phyloP scores from a whole-genome alignment of 2,113 vertebrate species.

The Heterotilapia buettikoferi region DNA sequence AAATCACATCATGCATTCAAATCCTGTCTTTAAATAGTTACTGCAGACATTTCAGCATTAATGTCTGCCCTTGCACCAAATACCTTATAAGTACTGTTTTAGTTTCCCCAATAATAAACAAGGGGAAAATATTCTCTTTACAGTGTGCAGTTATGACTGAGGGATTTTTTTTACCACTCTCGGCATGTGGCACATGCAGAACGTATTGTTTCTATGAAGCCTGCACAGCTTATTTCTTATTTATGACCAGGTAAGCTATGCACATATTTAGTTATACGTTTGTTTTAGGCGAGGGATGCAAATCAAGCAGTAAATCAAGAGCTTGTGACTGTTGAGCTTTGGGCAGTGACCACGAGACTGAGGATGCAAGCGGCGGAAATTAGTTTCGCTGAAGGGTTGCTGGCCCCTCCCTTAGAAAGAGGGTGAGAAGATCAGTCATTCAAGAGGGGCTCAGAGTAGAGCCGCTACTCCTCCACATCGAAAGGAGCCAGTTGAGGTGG shows the following conservation, averaged over 20 bases:
- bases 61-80: not conserved
- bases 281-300: not conserved
- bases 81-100: not conserved
- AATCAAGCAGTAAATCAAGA: not conserved
- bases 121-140: not conserved
- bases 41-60: not conserved
- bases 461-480: not conserved
- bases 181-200: not conserved
- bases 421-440: not conserved
- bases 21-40: not conserved
- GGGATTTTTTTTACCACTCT: not conserved
- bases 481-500: not conserved
- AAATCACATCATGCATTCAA: not conserved
- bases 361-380: not conserved
- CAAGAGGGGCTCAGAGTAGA: not conserved
- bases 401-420: not conserved
- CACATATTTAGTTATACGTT: not conserved
- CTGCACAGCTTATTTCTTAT: not conserved
- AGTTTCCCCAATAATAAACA: not conserved
- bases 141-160: not conserved
- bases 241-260: not conserved
- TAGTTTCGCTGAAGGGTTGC: not conserved
- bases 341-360: not conserved
- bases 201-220: not conserved
- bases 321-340: not conserved